These are phyloP conservation scores for Chinchilla lanigera DNA, from an alignment of 2,113 vertebrate genomes.

Conservation along the genomic window DNA sequence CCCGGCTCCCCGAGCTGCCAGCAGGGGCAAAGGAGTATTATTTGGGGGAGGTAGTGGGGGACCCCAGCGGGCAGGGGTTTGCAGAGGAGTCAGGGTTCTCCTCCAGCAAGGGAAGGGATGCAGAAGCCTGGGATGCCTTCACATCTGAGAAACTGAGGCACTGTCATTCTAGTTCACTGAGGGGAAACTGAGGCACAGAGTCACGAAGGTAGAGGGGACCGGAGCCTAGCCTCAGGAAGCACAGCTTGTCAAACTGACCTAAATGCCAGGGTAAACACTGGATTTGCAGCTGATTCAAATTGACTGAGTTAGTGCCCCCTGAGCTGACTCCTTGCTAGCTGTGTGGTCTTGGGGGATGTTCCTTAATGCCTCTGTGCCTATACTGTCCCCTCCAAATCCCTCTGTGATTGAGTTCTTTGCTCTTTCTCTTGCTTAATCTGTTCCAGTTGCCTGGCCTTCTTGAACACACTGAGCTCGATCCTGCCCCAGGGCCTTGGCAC, in stretches of 20 bases:
- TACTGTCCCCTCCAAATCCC: background rate
- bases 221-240: background rate
- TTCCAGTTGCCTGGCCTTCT: background rate
- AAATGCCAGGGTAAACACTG: background rate
- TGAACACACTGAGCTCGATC: background rate
- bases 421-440: background rate
- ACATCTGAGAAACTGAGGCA: background rate
- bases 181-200: background rate
- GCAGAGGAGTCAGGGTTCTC: background rate
- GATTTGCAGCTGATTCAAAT: too few relatives aligned
- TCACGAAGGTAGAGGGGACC: background rate
- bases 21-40: background rate
- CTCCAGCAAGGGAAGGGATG: background rate
- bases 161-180: background rate
- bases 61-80: background rate
- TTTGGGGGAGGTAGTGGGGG: fast-evolving
- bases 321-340: too few relatives aligned
- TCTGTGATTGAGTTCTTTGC: background rate
- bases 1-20: background rate
- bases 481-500: constrained; percentile 47
- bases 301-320: background rate
- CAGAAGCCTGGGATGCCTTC: background rate
- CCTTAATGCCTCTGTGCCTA: background rate
- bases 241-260: background rate
- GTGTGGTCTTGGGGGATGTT: background rate